Percentiles rank a stretch among this genome's conserved stretches.
These are phyloP conservation scores for Halcyon malimbica DNA, from an alignment of 2,113 vertebrate genomes.

Conservation along the genomic window DNA sequence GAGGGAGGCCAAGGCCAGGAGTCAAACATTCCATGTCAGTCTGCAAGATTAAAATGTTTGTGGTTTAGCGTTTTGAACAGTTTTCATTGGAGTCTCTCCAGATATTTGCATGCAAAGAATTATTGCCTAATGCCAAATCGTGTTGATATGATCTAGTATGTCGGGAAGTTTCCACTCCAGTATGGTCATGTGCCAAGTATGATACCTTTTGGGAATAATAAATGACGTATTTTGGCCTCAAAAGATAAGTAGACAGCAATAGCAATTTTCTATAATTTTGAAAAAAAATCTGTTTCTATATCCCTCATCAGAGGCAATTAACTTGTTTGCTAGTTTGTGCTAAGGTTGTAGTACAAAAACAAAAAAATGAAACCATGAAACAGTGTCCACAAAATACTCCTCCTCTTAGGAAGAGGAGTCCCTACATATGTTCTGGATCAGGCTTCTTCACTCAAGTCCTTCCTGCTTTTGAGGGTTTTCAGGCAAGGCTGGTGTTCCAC, in stretches of 20 bases:
- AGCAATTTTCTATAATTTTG: background rate
- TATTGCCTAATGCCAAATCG: constrained; percentile 56
- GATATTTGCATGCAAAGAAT: constrained; percentile 37
- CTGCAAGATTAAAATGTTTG: constrained; percentile 4
- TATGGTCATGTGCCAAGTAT: background rate
- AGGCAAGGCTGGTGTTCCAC: background rate
- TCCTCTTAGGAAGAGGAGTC: background rate
- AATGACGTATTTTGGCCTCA: background rate
- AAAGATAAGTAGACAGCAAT: background rate
- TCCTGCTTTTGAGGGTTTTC: background rate
- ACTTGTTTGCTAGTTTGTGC: background rate
- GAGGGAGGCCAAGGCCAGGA: background rate
- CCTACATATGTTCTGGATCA: background rate
- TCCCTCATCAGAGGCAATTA: accelerated
- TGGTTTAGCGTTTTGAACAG: background rate
- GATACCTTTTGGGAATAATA: background rate
- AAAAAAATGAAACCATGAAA: background rate
- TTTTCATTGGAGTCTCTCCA: constrained; percentile 44
- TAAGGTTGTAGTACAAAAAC: background rate
- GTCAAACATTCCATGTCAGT: constrained; percentile 27
- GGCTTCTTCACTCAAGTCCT: background rate
- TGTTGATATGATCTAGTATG: constrained; percentile 5
- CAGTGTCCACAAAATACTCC: background rate
- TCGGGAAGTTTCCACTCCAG: constrained; percentile 23
- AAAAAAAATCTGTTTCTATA: background rate